Base-by-base conservation (phyloP, 2,888 invertebrate genomes). In the Oligia fasciuncula region DNA sequence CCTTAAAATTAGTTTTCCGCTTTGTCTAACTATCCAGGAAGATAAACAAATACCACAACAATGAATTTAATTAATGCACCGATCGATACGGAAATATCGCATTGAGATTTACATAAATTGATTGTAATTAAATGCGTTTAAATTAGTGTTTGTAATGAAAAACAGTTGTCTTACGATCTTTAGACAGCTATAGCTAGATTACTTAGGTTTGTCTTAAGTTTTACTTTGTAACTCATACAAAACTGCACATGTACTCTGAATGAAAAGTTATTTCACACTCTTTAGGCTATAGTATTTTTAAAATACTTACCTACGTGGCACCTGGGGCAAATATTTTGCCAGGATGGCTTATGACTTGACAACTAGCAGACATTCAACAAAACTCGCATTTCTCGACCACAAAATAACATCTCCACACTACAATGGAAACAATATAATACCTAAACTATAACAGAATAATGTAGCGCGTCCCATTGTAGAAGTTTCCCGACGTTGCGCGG, bases 371-470 rank as follows among this genome's bases (percentile, higher is more conserved):
- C 40, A 11, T 40, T 19, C 19, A 40, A 40, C 40, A 23, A 40
- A 11, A 11, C 23, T 40, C 11, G 4, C 40, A 65, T 65, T 65
- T 23, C 23, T 40, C 40, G 65, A 13, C 65, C 5, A 65, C 2
- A 13, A 35, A 17, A 49, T 14, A 43, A 3, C 29, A 80, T 54
- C 0, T 43, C 40, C 17, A 70, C 9, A 51, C 1, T 73, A 80
- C 43, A 82, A 80, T 88, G 87, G 87, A 90, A 84, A 90, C 81
- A 79, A 75, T 73, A 76, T 62, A 76, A 63, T 46, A 75, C 76
- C 40, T 70, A 68, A 79, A 86, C 23, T 79, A 57, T 74, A 81
- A 82, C 76, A 77, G 72, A 81, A 85, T 87, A 85, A 65, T 46
- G 43, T 73, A 69, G 78, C 73, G 73, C 60, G 54, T 83, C 73